A percentile compares a stretch with the other conserved stretches of the same genome.
Evolutionary conservation across 2,888 invertebrate species (phyloP).

Genomic region (Drosophila paramelanica): DNA sequence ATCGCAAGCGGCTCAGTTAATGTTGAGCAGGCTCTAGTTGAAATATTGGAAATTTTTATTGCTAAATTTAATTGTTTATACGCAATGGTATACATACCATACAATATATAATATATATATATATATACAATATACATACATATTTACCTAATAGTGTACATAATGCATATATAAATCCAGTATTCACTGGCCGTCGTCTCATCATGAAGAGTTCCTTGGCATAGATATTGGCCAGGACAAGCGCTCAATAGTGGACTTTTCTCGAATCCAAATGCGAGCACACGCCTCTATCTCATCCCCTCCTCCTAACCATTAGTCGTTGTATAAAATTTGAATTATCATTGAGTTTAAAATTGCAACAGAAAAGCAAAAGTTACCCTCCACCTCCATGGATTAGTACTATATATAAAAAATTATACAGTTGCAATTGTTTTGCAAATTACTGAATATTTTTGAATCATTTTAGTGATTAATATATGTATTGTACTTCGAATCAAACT

Average conservation of each 20-base stretch:
- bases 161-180: conserved; percentile 34
- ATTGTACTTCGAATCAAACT: conserved; percentile 77
- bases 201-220: conserved; percentile 22
- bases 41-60: conserved; percentile 71
- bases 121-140: conserved; percentile 49
- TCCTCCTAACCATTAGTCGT: conserved; percentile 43
- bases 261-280: conserved; percentile 33
- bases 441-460: conserved; percentile 77
- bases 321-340: conserved; percentile 59
- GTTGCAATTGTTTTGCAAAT: conserved; percentile 54
- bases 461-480: conserved; percentile 70
- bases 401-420: conserved; percentile 37
- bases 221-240: conserved; percentile 25
- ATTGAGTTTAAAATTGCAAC: conserved; percentile 64
- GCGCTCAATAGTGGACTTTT: conserved; percentile 40
- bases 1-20: conserved; percentile 67
- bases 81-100: conserved; percentile 77
- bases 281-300: neutral
- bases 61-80: conserved; percentile 81
- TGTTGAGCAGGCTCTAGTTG: conserved; percentile 67
- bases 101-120: conserved; percentile 49
- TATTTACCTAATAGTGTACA: conserved; percentile 60
- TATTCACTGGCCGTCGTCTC: conserved; percentile 35
- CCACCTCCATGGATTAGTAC: conserved; percentile 44
- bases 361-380: conserved; percentile 51